Percentiles rank a stretch among this genome's conserved stretches.
phyloP scores from a whole-genome alignment of 92 coral and sea anemone genomes.

The Montipora capitata region DNA sequence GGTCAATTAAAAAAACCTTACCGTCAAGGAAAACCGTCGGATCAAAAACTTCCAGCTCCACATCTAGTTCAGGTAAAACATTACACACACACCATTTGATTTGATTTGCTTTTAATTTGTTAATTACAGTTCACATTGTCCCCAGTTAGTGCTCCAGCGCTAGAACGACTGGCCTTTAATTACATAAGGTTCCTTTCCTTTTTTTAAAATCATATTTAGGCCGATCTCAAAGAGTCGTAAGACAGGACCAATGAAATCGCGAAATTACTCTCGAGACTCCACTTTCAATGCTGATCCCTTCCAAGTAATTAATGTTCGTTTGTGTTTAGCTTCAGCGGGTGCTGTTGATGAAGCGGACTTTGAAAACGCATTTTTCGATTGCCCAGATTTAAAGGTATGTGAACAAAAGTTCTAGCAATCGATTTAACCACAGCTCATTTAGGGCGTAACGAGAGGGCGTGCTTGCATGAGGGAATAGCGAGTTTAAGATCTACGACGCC shows the following conservation, averaged over 20 bases:
- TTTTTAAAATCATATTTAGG: not conserved
- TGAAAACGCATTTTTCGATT: constrained; percentile 87
- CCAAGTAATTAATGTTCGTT: not conserved
- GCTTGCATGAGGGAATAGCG: too few species aligned
- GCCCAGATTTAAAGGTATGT: constrained; percentile 90
- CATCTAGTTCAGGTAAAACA: constrained; percentile 44
- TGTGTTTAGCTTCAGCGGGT: constrained; percentile 88
- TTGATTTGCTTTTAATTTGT: too few species aligned
- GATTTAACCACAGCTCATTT: not conserved
- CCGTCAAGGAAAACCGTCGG: constrained; percentile 78
- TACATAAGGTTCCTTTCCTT: too few species aligned
- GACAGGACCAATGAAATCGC: too few species aligned
- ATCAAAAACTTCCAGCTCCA: constrained; percentile 36
- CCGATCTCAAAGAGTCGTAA: too few species aligned
- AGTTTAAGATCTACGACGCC: too few species aligned
- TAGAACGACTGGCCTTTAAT: too few species aligned
- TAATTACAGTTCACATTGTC: too few species aligned
- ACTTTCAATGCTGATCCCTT: not conserved
- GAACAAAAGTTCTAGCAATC: not conserved
- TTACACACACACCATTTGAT: too few species aligned
- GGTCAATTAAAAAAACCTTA: constrained; percentile 76
- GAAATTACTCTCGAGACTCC: too few species aligned
- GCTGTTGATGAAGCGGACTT: constrained; percentile 98
- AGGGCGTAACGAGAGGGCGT: too few species aligned
- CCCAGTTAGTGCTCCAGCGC: too few species aligned